These are phyloP conservation scores for Coilia nasus DNA, from an alignment of 2,797 vertebrate species.

Conservation along the genomic window DNA sequence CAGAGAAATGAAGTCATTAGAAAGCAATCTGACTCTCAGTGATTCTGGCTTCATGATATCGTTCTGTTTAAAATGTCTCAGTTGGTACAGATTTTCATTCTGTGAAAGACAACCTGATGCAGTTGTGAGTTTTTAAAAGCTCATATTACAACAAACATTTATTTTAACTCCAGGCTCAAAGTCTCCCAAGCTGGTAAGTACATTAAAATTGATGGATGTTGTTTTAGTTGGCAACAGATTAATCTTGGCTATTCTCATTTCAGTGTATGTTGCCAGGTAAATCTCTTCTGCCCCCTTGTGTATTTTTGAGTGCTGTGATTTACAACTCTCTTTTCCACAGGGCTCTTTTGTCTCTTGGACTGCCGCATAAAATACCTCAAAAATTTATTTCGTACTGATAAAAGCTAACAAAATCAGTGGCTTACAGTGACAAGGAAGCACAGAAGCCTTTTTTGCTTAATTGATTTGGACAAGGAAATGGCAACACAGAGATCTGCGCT, in stretches of 20 bases:
- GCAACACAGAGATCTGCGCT: not conserved
- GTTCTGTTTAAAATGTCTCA: not conserved
- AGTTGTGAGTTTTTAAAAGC: not conserved
- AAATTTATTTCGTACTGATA: not conserved
- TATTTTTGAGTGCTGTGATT: conserved; percentile 16
- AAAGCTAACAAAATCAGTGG: not conserved
- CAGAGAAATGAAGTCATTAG: conserved; percentile 18
- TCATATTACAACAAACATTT: not conserved
- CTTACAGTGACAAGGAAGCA: not conserved
- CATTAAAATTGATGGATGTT: not conserved
- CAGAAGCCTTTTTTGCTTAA: not conserved
- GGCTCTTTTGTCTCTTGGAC: conserved; percentile 1
- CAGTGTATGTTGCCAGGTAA: not conserved
- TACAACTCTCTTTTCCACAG: not conserved
- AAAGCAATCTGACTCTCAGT: not conserved
- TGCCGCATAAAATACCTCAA: not conserved
- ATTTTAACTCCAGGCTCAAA: not conserved
- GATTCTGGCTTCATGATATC: conserved; percentile 4
- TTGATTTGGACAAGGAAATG: not conserved
- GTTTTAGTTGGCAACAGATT: not conserved
- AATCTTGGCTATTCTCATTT: not conserved
- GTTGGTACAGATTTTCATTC: not conserved
- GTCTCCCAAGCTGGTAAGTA: not conserved
- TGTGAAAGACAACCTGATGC: not conserved
- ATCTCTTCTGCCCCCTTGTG: conserved; percentile 61